phyloP scores from a whole-genome alignment of 2,888 invertebrate genomes.

The Agriopis leucophaearia region DNA sequence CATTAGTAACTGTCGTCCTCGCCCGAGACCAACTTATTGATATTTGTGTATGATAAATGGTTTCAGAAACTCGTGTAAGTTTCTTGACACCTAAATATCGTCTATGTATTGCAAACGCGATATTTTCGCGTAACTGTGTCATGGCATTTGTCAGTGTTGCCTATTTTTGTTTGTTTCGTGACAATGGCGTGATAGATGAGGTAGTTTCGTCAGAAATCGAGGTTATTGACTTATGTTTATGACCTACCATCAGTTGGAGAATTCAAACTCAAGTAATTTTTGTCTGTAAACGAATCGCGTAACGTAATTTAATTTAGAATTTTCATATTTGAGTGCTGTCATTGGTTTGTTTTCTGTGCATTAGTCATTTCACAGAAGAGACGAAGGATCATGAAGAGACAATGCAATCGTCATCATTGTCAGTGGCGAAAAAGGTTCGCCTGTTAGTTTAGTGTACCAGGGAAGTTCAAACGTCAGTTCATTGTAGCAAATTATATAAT shows the following conservation, averaged over 20 bases:
- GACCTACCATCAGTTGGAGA: not conserved
- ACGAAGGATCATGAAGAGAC: no score
- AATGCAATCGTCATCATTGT: no score
- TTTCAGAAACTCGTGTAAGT: no score
- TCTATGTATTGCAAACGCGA: conserved; percentile 50
- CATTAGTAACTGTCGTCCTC: conserved; percentile 76
- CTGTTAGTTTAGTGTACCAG: no score
- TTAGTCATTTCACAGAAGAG: no score
- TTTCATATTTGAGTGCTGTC: no score
- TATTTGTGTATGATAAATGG: conserved; percentile 76
- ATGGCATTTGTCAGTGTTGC: conserved; percentile 52
- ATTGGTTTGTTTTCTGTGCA: no score
- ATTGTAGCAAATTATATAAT: not conserved
- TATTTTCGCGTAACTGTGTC: conserved; percentile 54
- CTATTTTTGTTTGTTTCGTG: conserved; percentile 44
- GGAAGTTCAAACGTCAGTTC: no score
- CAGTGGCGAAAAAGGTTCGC: no score
- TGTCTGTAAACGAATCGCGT: no score
- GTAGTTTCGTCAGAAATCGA: conserved; percentile 11
- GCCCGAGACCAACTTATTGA: conserved; percentile 71
- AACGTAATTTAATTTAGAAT: no score
- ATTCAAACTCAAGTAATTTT: no score
- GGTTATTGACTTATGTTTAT: not conserved
- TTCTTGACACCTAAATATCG: conserved; percentile 56
- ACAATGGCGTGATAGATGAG: conserved; percentile 32